These are phyloP conservation scores for Drosophila watanabei DNA, from an alignment of 1,140 invertebrate species.

Conservation along the genomic window DNA sequence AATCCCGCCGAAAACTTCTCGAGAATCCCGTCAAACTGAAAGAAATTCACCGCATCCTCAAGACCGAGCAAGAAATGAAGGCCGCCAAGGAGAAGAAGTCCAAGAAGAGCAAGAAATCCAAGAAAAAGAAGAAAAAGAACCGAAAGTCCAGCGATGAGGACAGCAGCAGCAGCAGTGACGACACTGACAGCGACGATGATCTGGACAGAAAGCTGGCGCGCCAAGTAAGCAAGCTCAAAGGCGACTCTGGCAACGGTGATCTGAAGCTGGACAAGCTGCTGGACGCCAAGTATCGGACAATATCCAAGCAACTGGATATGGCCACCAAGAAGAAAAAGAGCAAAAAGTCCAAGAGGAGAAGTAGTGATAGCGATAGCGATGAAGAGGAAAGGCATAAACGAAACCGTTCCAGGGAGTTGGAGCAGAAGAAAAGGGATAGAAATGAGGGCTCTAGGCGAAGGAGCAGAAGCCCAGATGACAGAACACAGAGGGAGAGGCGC, in stretches of 20 bases:
- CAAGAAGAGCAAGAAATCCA: conserved; percentile 86
- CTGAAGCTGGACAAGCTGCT: conserved; percentile 71
- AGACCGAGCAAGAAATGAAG: conserved; percentile 87
- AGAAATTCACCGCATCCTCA: conserved; percentile 92
- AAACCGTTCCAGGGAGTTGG: neutral
- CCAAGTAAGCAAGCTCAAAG: conserved; percentile 86
- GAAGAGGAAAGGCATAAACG: conserved; percentile 1
- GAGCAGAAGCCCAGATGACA: neutral
- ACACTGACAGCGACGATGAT: conserved; percentile 84
- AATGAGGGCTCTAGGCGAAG: conserved; percentile 7
- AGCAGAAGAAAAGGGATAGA: neutral
- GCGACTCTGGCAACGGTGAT: conserved; percentile 44
- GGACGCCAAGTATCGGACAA: conserved; percentile 74
- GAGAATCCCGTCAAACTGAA: conserved; percentile 97
- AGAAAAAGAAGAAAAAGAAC: conserved; percentile 76
- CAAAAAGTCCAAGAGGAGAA: conserved; percentile 29
- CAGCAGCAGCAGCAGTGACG: conserved; percentile 35
- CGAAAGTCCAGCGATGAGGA: conserved; percentile 38
- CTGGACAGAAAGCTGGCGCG: conserved; percentile 86
- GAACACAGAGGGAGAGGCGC: neutral
- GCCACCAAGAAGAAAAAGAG: conserved; percentile 56
- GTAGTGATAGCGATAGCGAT: conserved; percentile 29
- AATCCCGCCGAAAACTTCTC: conserved; percentile 91
- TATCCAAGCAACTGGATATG: conserved; percentile 82
- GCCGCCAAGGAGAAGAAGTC: conserved; percentile 87